These are phyloP conservation scores for Ormia ochracea DNA, from an alignment of 2,888 invertebrate genomes.

Conservation along the genomic window DNA sequence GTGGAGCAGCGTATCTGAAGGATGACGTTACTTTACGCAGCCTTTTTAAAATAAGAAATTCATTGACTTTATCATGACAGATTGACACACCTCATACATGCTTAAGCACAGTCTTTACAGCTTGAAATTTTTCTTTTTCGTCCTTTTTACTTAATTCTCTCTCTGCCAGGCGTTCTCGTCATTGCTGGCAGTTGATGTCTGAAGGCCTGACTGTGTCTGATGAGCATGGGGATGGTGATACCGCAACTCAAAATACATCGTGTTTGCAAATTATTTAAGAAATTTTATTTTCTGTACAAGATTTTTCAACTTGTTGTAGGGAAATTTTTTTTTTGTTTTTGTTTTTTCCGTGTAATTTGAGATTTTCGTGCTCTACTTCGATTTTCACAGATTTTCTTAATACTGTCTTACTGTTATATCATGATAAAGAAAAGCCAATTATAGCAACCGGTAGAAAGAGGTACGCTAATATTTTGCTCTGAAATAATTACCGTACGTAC, in stretches of 20 bases:
- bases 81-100: conserved; percentile 45
- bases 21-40: conserved; percentile 54
- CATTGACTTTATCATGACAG: conserved; percentile 57
- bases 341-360: neutral
- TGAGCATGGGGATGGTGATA: conserved; percentile 19
- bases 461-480: too few species aligned
- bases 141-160: neutral
- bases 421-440: too few species aligned
- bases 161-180: neutral
- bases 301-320: conserved; percentile 7
- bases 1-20: conserved; percentile 10
- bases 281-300: conserved; percentile 21
- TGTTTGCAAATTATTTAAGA: conserved; percentile 28
- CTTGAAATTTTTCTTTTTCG: neutral
- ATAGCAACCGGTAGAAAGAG: too few species aligned
- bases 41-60: conserved; percentile 56
- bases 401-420: too few species aligned
- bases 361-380: conserved; percentile 49
- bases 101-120: neutral
- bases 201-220: neutral
- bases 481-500: too few species aligned
- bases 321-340: neutral
- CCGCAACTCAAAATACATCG: conserved; percentile 8
- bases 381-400: too few species aligned
- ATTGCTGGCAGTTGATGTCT: conserved; percentile 35